Base-by-base conservation (phyloP, 2,797 vertebrate species). In the Acrossocheilus fasciatus region DNA sequence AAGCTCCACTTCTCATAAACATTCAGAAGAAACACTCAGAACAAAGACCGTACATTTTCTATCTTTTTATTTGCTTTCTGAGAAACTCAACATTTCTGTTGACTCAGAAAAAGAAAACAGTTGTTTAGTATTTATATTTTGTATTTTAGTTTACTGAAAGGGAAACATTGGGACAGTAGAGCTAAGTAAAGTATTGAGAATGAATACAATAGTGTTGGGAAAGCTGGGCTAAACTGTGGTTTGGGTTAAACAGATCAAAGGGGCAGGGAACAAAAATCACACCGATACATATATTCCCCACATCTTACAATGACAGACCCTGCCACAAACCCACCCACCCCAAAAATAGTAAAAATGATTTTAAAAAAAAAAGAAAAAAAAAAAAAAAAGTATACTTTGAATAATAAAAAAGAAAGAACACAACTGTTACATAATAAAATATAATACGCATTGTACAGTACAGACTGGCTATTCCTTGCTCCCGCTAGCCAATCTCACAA, bases 391-490 rank as follows among this genome's bases (percentile, higher is more conserved):
- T 92, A 94, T 93, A 84, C 73, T 84, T 84, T 85, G 62, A 86
- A 76, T 83, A 85, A 74, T 87, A 88, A 85, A 85, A 87, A 84
- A 66, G 45, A 94, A 92, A 91, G 69, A 91, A 93, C 93, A 93
- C 93, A 91, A 94, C 91, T 91, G 92, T 94, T 94, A 94, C 94
- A 94, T 95, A 94, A 95, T 95, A 95, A 96, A 96, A 96, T 96
- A 95, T 95, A 95, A 95, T 95, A 95, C 93, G 92, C 94, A 95
- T 95, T 96, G 93, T 96, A 96, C 95, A 96, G 93, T 95, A 95
- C 93, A 94, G 94, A 92, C 83, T 90, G 88, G 87, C 89, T 91
- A 93, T 93, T 93, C 93, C 93, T 88, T 86, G 85, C 87, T 86
- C 92, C 86, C 89, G 90, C 90, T 88, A 88, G 66, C 83, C 91